phyloP scores from a whole-genome alignment of 2,888 invertebrate genomes.

The Papilio protenor region DNA sequence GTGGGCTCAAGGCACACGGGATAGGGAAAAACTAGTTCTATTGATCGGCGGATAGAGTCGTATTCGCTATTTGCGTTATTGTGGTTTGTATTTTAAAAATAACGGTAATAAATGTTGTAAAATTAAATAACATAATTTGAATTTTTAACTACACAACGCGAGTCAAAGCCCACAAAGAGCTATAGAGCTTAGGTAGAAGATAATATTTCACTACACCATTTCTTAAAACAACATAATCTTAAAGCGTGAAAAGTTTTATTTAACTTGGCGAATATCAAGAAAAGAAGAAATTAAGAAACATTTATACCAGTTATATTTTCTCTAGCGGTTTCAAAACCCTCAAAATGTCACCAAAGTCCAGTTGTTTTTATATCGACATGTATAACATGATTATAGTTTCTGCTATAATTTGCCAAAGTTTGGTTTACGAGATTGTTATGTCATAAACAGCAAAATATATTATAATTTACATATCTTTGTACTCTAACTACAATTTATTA shows the following conservation, averaged over 20 bases:
- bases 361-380: too few species aligned
- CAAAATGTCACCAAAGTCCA: too few species aligned
- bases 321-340: too few species aligned
- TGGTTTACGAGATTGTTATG: background rate
- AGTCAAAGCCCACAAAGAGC: too few species aligned
- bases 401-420: too few species aligned
- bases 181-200: too few species aligned
- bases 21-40: conserved; percentile 31
- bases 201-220: background rate
- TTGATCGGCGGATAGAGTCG: background rate
- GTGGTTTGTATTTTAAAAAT: background rate
- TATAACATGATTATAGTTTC: too few species aligned
- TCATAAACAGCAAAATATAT: background rate
- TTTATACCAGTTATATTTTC: too few species aligned
- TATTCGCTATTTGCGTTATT: background rate
- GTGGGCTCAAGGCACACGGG: background rate
- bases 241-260: background rate
- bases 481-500: background rate
- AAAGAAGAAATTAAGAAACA: too few species aligned
- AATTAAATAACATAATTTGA: background rate
- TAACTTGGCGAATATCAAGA: background rate
- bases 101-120: background rate
- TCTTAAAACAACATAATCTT: background rate
- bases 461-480: background rate
- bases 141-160: too few species aligned